Base-by-base conservation (phyloP, 2,888 invertebrate genomes). In the Panzeria rudis region DNA sequence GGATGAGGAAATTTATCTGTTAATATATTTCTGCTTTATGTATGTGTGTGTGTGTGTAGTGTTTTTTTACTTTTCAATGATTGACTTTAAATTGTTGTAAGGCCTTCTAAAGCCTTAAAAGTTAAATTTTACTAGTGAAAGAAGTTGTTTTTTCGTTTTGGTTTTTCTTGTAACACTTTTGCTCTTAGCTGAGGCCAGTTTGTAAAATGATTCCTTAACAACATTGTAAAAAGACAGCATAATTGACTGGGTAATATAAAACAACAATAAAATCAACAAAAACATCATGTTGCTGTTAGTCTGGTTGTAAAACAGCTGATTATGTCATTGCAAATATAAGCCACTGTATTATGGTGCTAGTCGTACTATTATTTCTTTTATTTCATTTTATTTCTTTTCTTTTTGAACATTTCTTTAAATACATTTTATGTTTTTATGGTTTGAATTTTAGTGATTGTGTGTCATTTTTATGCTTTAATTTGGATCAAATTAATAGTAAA, bases 291-390 rank as follows among this genome's bases (percentile, higher is more conserved):
- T 64, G 52, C 76, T 71, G 80, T 83, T 69, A 47, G 52, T 59
- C 86, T 68, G 75, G 77, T 82, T 86, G 86, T 78, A 84, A 82
- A 86, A 81, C 86, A 87, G 86, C 86, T 87, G 88, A 89, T 91
- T 91, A 91, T 90, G 90, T 91, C 91, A 91, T 89, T 83, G 73
- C 68, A 73, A 81, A 76, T 82, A 76, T 81, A 76, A 83, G 84
- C 71, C 77, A 83, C 64, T 77, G 52, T 69, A 68, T 68, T 62
- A 75, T 62, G 73, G 32, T 52, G 66, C 61, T 52, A 69, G 25
- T 75, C 15, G 41, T 32, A 61, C 32, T 29, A 41, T 52, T 25
- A 20, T 54, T 44, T 15, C 0, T 20, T 29, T 35, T 69, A 6
- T 59, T 68, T 77, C 20, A 23, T 62, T 41, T 13, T 73, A 41